Conservation (phyloP, 1,140 invertebrate genomes). For the Drosophila tsacasi region DNA sequence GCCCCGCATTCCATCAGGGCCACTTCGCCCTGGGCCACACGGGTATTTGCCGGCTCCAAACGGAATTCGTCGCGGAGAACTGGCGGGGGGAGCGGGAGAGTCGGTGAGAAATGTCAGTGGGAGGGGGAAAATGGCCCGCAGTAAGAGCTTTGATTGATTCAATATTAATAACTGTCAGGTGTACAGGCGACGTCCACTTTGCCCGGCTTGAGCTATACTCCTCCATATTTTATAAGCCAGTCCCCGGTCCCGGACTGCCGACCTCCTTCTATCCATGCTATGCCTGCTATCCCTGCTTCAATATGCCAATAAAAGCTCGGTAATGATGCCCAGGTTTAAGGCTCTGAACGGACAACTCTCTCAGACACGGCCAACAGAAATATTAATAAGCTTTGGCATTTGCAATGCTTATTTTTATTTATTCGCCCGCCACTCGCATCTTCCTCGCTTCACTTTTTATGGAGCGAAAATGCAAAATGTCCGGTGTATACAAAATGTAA, state of each 20-base stretch:
- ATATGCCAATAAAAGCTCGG: conserved; percentile 77
- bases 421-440: conserved; percentile 31
- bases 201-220: conserved; percentile 23
- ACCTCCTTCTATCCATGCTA: conserved; percentile 9
- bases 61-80: conserved; percentile 94
- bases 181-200: conserved; percentile 32
- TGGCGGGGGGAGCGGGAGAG: conserved; percentile 69
- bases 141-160: conserved; percentile 80
- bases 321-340: conserved; percentile 71
- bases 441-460: conserved; percentile 35
- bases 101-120: conserved; percentile 9
- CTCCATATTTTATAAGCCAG: conserved; percentile 71
- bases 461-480: conserved; percentile 57
- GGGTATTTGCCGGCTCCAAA: conserved; percentile 90
- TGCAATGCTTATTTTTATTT: conserved; percentile 78
- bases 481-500: conserved; percentile 33
- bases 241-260: not conserved
- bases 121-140: conserved; percentile 11
- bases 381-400: conserved; percentile 83
- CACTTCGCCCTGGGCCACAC: conserved; percentile 93
- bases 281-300: conserved; percentile 19
- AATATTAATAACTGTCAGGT: conserved; percentile 81
- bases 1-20: conserved; percentile 94
- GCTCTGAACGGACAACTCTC: conserved; percentile 48
- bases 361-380: conserved; percentile 61